phyloP scores from a whole-genome alignment of 2,113 vertebrate genomes.

The Python bivittatus region DNA sequence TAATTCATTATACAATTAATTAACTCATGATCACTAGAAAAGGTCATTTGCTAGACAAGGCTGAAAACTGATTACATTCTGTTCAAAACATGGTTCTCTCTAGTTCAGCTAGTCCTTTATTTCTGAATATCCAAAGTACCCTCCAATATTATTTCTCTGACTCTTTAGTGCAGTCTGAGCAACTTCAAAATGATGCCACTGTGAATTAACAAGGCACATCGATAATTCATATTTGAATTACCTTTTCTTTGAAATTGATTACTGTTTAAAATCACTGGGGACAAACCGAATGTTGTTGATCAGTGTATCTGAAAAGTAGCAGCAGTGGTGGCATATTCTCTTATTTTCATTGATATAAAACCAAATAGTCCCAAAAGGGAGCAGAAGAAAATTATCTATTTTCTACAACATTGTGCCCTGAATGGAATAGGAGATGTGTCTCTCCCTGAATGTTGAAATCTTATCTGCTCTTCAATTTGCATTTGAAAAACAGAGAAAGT shows the following conservation, averaged over 20 bases:
- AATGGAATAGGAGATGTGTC: background rate
- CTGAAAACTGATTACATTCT: background rate
- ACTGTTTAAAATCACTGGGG: background rate
- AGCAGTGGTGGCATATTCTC: background rate
- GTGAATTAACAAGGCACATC: background rate
- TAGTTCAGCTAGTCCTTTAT: background rate
- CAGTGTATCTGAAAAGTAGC: background rate
- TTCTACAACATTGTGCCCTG: background rate
- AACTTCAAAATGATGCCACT: background rate
- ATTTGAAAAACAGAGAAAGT: constrained; percentile 33
- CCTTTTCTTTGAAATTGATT: background rate
- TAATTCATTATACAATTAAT: background rate
- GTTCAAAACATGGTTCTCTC: background rate
- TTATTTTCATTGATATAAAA: constrained; percentile 22
- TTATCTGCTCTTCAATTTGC: constrained; percentile 22
- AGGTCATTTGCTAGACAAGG: background rate
- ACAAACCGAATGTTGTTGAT: background rate
- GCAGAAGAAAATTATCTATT: background rate
- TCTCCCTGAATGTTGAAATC: constrained; percentile 12
- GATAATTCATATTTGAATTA: background rate
- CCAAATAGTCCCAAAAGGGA: constrained; percentile 33
- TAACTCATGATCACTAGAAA: background rate
- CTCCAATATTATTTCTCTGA: background rate
- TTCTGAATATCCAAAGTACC: too few relatives aligned
- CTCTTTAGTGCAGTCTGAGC: background rate